phyloP scores from a whole-genome alignment of 2,888 invertebrate species.

The Lepidocyrtinus sp. region DNA sequence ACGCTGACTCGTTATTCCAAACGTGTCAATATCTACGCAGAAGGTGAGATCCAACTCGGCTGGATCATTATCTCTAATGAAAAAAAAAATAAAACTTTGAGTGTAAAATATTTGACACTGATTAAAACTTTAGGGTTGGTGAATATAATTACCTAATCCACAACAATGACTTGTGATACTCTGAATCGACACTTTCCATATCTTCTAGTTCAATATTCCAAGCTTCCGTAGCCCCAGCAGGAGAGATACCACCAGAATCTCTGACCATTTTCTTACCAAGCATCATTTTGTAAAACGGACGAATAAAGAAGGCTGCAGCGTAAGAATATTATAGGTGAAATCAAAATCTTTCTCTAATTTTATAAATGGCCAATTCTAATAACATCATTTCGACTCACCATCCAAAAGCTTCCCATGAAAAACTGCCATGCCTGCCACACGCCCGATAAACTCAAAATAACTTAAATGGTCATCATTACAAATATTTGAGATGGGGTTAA shows the following conservation, averaged over 20 bases:
- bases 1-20: slow-evolving; percentile 93
- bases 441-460: slow-evolving; percentile 98
- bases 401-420: slow-evolving; percentile 98
- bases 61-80: slow-evolving; percentile 96
- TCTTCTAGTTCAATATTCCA: slow-evolving; percentile 77
- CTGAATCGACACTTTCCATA: slow-evolving; percentile 99
- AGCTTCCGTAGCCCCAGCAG: background rate
- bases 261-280: too few relatives aligned
- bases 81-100: too few relatives aligned
- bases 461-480: slow-evolving; percentile 98
- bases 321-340: too few relatives aligned
- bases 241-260: slow-evolving; percentile 76
- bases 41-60: slow-evolving; percentile 95
- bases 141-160: too few relatives aligned
- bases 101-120: too few relatives aligned
- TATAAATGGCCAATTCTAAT: too few relatives aligned
- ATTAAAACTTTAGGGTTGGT: too few relatives aligned
- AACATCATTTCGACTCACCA: too few relatives aligned
- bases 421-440: slow-evolving; percentile 99
- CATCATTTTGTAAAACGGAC: slow-evolving; percentile 99
- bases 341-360: too few relatives aligned
- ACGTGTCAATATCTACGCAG: slow-evolving; percentile 96
- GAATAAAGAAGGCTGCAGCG: slow-evolving; percentile 96
- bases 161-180: slow-evolving; percentile 97
- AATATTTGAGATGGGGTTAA: slow-evolving; percentile 97